Base-by-base conservation (phyloP, 2,888 invertebrate species). In the Rhogogaster chlorosoma region DNA sequence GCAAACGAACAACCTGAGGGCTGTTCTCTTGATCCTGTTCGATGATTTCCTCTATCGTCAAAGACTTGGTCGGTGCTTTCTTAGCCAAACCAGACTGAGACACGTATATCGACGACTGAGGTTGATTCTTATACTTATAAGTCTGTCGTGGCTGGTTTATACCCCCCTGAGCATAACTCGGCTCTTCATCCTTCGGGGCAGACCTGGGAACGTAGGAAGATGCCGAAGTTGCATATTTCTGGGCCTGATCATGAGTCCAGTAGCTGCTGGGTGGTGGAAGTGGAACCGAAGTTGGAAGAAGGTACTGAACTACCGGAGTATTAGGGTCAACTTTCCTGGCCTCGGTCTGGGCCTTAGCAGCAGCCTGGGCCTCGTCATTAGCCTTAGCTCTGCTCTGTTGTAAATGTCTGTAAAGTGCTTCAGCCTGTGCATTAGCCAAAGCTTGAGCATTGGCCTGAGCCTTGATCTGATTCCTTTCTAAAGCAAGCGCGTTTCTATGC, bases 381-480 rank as follows among this genome's bases (percentile, higher is more conserved):
- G 92, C 91, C 78, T 93, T 92, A 38, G 89, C 90, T 1, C 91
- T 90, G 5, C 90, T 90, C 38, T 90, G 89, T 45, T 90, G 91
- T 75, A 91, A 91, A 22, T 89, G 88, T 42, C 92, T 92, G 86
- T 91, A 93, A 5, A 93, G 88, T 10, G 92, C 92, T 38, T 90
- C 89, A 0, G 93, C 93, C 86, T 93, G 93, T 3, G 93, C 93
- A 61, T 93, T 91, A 0, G 93, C 93, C 0, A 93, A 18, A 2
- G 91, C 91, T 84, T 93, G 93, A n/a, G 93, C 93, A 3, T 91
- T 91, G 0, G 90, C 93, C 75, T 93, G 93, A 0, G 93, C 93
- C 15, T 90, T 90, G 4, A 90, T 75, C 73, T 93, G 93, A 86
- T 92, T 92, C 53, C 92, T 91, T 84, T 93, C 93, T 32, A 92